Evolutionary conservation across 2,113 vertebrate species (phyloP).

Genomic region (Cyprinodon variegatus): DNA sequence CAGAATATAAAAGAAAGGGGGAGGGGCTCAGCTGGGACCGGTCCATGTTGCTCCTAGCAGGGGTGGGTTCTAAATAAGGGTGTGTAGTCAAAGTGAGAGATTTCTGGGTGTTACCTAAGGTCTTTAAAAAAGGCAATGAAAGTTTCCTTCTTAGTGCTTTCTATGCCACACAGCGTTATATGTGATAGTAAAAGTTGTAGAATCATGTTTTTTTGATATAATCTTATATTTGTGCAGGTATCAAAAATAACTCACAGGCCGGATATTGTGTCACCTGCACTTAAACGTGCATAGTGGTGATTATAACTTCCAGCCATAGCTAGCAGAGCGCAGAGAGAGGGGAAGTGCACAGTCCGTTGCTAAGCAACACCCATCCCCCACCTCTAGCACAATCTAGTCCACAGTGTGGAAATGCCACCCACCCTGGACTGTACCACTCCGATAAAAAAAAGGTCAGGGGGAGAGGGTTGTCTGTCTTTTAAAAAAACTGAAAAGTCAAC

Average conservation of each 20-base stretch:
- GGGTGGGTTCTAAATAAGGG: constrained; percentile 25
- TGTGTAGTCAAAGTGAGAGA: neutral
- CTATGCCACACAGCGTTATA: neutral
- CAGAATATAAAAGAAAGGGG: constrained; percentile 51
- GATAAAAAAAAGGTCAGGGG: constrained; percentile 9
- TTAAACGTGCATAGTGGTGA: constrained; percentile 23
- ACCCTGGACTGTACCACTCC: constrained; percentile 65
- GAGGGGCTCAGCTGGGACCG: constrained; percentile 54
- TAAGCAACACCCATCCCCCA: constrained; percentile 75
- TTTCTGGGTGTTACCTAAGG: neutral
- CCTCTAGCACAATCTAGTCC: constrained; percentile 70
- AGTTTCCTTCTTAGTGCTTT: neutral
- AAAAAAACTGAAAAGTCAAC: constrained; percentile 12
- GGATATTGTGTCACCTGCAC: constrained; percentile 5
- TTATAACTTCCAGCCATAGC: constrained; percentile 48
- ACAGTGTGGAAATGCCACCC: constrained; percentile 67
- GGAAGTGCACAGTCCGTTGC: constrained; percentile 64
- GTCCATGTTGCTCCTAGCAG: constrained; percentile 34
- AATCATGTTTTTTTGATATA: neutral
- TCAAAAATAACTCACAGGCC: neutral
- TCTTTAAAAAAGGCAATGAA: neutral
- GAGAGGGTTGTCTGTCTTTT: constrained; percentile 4
- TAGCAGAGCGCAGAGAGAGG: constrained; percentile 62
- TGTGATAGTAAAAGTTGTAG: neutral
- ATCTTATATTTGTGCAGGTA: neutral